phyloP scores from a whole-genome alignment of 2,888 invertebrate genomes.

The Melinopterus prodromus region DNA sequence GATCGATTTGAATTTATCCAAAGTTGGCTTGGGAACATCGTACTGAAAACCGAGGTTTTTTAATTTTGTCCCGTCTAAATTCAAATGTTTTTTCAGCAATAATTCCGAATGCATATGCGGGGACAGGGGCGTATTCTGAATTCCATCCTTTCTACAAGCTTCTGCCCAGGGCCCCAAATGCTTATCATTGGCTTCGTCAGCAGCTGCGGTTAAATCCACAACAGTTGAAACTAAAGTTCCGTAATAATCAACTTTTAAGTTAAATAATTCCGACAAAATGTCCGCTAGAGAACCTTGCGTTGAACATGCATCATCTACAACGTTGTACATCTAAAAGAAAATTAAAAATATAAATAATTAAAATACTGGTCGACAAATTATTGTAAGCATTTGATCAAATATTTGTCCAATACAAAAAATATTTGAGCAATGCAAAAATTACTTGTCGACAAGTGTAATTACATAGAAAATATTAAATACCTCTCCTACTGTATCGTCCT shows the following conservation, averaged over 20 bases:
- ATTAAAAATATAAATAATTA: slow-evolving; percentile 9
- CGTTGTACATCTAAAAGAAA: slow-evolving; percentile 73
- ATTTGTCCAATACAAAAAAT: no score
- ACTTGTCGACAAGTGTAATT: no score
- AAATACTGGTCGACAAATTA: background rate
- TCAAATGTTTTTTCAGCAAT: slow-evolving; percentile 81
- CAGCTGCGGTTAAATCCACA: slow-evolving; percentile 81
- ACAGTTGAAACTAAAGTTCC: slow-evolving; percentile 83
- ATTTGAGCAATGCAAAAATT: no score
- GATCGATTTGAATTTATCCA: slow-evolving; percentile 64
- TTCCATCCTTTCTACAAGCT: slow-evolving; percentile 76
- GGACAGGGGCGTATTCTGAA: slow-evolving; percentile 86
- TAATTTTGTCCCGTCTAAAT: slow-evolving; percentile 76
- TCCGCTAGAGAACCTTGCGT: slow-evolving; percentile 87
- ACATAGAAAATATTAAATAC: slow-evolving; percentile 41
- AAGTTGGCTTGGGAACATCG: slow-evolving; percentile 69
- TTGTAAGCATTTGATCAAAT: no score
- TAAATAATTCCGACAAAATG: slow-evolving; percentile 82
- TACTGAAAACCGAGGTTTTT: slow-evolving; percentile 68
- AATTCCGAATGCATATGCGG: slow-evolving; percentile 87
- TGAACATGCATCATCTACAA: slow-evolving; percentile 84
- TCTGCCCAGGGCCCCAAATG: slow-evolving; percentile 93
- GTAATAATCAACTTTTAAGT: slow-evolving; percentile 87
- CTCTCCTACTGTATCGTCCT: slow-evolving; percentile 54
- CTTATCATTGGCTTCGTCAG: slow-evolving; percentile 93